These are phyloP conservation scores for Chymomyza amoena DNA, from an alignment of 2,888 invertebrate species.

Conservation along the genomic window DNA sequence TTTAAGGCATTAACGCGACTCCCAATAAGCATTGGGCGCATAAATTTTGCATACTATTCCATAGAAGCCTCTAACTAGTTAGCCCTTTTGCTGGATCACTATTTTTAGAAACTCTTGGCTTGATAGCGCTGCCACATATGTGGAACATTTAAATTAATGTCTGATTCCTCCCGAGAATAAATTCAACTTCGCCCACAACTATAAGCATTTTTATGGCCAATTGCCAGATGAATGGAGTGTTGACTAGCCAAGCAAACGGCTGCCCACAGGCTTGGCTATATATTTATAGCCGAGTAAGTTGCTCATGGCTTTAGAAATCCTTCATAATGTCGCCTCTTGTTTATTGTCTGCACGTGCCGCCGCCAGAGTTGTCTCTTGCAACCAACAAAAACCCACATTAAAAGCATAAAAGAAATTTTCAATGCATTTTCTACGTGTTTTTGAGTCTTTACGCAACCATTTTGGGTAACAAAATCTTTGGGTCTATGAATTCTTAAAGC, in stretches of 20 bases:
- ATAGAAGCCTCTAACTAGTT: background rate
- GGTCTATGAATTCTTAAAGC: background rate
- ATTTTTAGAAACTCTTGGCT: background rate
- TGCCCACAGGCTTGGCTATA: background rate
- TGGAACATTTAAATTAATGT: background rate
- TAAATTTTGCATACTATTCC: background rate
- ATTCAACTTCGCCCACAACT: background rate
- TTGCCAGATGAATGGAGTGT: background rate
- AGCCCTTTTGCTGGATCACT: background rate
- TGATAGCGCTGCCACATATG: background rate
- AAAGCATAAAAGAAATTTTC: slow-evolving; percentile 1
- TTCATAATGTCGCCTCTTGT: background rate
- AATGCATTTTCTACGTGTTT: slow-evolving; percentile 12
- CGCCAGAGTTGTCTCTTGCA: background rate
- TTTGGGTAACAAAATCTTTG: background rate
- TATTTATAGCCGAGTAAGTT: background rate
- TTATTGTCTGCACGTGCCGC: background rate
- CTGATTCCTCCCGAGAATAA: background rate
- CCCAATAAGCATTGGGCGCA: too few relatives aligned
- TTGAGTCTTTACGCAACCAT: background rate
- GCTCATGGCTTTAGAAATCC: background rate
- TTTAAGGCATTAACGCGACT: too few relatives aligned
- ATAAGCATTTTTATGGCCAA: background rate
- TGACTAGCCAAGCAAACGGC: background rate
- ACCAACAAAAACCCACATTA: background rate